Evolutionary conservation across 2,113 vertebrate genomes (phyloP), one percentile per base, ranked within the genome.

Genomic region (Scartelaos histophorus): DNA sequence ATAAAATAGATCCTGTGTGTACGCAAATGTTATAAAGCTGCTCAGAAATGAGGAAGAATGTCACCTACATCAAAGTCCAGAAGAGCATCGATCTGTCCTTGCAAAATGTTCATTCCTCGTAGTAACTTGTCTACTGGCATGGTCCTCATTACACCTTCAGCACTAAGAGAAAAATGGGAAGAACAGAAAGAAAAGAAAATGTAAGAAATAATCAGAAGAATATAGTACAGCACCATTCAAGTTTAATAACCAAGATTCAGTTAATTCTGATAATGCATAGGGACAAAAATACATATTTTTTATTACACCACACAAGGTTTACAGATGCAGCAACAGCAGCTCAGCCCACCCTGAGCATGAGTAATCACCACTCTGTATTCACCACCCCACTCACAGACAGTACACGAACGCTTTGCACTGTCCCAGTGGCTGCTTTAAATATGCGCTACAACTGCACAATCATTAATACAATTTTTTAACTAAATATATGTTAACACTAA

Each of bases 91-190:
- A 99, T 98, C 79, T 98, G 97, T 91, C 95, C 95, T 93, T 98
- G 98, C 43, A 98, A 89, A 78, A 95, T 97, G 67, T 96, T 95
- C 98, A 99, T 99, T 73, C 95, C 97, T 93, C 98, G 98, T 79
- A 99, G 88, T 34, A 99, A 93, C 90, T 99, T 99, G 80, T 99
- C 98, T 9, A 98, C 96, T 62, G 93, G 88, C 96, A 99, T 98
- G 25, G 95, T 98, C 85, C 97, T 95, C 97, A 98, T 98, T 29
- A 95, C 96, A 73, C 98, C 98, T 0, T 99, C 98, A 54, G 96
- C 94, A 72, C 97, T 99, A 84, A 49, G 81, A 91, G 49, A 45
- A 66, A 2, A 76, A 54, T 13, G 24, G 74, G 78, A 70, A 0
- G 34, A 45, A 67, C 7, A 60, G 22, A 24, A 25, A 34, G 17